Conservation (phyloP, 1,140 invertebrate genomes). For the Marisa cornuarietis region DNA sequence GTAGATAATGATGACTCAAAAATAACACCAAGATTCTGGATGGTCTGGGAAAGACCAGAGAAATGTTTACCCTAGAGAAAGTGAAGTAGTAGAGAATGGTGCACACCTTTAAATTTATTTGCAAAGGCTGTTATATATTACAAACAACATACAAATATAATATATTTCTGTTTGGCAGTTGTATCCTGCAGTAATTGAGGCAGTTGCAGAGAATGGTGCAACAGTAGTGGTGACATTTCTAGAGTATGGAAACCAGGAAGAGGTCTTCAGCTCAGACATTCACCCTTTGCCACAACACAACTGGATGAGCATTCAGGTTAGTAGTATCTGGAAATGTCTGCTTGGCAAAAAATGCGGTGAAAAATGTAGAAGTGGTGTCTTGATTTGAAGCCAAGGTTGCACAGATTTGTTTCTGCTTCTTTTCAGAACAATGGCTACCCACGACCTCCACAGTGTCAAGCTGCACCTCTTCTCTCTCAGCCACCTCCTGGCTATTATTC, state of each 20-base stretch:
- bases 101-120: too few species aligned
- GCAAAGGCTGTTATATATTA: too few species aligned
- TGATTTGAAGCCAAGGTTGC: background rate
- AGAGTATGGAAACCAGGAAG: conserved; percentile 89
- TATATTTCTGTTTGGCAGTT: conserved; percentile 72
- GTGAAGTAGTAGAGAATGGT: too few species aligned
- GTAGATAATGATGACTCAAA: too few species aligned
- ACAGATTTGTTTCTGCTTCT: background rate
- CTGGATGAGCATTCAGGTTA: conserved; percentile 32
- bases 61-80: too few species aligned
- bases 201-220: conserved; percentile 73
- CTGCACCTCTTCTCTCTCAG: background rate
- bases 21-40: too few species aligned
- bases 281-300: conserved; percentile 36
- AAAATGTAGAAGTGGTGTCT: background rate
- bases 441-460: background rate
- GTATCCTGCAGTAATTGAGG: conserved; percentile 85
- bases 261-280: conserved; percentile 73
- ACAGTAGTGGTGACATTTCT: conserved; percentile 87
- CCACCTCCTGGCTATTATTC: background rate
- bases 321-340: background rate
- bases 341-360: background rate
- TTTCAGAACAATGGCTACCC: conserved; percentile 17
- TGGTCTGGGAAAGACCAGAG: too few species aligned
- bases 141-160: too few species aligned